Evolutionary conservation across 1,140 invertebrate species (phyloP).

Genomic region (Maniola jurtina): DNA sequence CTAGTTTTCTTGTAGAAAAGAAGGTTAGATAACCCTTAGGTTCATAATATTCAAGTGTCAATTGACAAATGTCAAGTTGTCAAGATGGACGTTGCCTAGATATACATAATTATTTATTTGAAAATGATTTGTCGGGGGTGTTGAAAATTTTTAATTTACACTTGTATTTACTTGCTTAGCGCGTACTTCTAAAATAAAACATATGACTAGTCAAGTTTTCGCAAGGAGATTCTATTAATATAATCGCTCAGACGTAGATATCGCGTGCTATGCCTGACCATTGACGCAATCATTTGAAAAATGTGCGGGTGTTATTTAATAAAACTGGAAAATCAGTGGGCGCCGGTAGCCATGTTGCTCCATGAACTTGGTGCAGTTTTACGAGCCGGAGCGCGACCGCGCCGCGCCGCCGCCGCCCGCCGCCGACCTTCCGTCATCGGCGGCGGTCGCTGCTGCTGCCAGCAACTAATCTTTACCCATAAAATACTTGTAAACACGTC

Average conservation of each 20-base stretch:
- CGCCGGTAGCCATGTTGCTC: slow-evolving; percentile 47
- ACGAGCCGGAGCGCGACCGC: slow-evolving; percentile 34
- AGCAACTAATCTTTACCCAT: slow-evolving; percentile 44
- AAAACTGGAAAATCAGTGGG: slow-evolving; percentile 60
- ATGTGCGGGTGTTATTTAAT: slow-evolving; percentile 70
- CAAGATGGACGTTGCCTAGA: too few relatives aligned
- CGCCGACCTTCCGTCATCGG: slow-evolving; percentile 24
- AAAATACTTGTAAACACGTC: slow-evolving; percentile 57
- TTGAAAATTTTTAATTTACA: too few relatives aligned
- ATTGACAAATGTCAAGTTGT: too few relatives aligned
- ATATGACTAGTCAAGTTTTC: slow-evolving; percentile 67
- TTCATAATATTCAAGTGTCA: too few relatives aligned
- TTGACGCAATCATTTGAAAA: slow-evolving; percentile 75
- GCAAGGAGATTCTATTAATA: slow-evolving; percentile 71
- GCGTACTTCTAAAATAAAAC: slow-evolving; percentile 67
- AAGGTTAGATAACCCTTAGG: too few relatives aligned
- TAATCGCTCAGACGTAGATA: slow-evolving; percentile 66
- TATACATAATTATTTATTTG: too few relatives aligned
- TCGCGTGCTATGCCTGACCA: slow-evolving; percentile 63
- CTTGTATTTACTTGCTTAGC: slow-evolving; percentile 70
- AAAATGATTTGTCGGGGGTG: too few relatives aligned
- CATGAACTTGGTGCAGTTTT: slow-evolving; percentile 68
- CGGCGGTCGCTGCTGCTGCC: slow-evolving; percentile 36
- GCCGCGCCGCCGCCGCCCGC: slow-evolving; percentile 27
- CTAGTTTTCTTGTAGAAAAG: too few relatives aligned